Base-by-base conservation (phyloP, 92 coral and sea anemone genomes). In the Chrysogorgia sp. region DNA sequence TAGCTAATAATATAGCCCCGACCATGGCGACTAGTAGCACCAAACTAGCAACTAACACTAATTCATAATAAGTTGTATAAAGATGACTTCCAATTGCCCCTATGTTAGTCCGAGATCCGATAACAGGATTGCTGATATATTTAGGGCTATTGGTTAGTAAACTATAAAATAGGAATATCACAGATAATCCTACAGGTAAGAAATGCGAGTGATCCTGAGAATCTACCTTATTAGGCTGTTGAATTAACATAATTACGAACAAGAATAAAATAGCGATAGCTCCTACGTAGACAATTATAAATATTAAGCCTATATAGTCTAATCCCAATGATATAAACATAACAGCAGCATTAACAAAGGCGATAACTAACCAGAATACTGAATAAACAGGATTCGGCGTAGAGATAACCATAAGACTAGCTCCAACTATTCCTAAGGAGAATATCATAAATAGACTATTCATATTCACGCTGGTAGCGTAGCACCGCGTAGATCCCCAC, bases 1-100 rank as follows among this genome's bases (percentile, higher is more conserved):
- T 32, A 75, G 81, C 81, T 75, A 75, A 75, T 75, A 75, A 75
- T 75, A 75, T 75, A 75, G 81, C 81, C 52, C 80, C 80, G 55
- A 75, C 30, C 72, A 65, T 65, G 22, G 72, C 72, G 22, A 65
- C 72, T 65, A 65, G 22, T 25, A 65, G 7, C 72, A 65, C 72
- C 72, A 65, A 65, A 65, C 72, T 65, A 65, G 72, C 72, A 65
- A 65, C 34, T 65, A 65, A 65, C 12, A 65, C 72, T 65, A 65
- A 65, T 65, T 65, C 72, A 65, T 65, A 65, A 65, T 65, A 65
- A 65, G 22, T 65, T 65, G 72, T 65, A 65, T 65, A 65, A 65
- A 65, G 72, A 65, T 65, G 72, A 65, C 72, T 65, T 45, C 72
- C 72, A 65, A 65, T 65, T 65, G 72, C 72, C 72, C 72, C 72